These are phyloP conservation scores for Steatocranus sp. DNA, from an alignment of 2,797 vertebrate species.

Conservation along the genomic window DNA sequence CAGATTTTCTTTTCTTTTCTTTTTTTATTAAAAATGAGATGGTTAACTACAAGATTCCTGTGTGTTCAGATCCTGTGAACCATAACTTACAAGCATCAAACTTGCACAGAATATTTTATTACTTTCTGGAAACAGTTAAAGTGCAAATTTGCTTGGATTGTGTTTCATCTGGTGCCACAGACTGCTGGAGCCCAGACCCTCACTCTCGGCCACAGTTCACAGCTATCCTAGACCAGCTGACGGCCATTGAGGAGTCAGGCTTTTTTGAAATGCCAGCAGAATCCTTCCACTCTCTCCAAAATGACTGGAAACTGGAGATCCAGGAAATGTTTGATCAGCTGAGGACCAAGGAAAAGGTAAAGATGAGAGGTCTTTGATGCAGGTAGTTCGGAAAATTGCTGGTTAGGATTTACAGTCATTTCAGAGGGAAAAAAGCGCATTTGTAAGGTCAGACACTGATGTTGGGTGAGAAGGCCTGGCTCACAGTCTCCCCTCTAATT, in stretches of 20 bases:
- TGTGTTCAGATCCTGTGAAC: not conserved
- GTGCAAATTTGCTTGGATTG: not conserved
- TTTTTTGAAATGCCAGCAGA: conserved; percentile 98
- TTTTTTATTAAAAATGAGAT: not conserved
- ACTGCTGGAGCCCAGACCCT: conserved; percentile 93
- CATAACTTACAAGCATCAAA: not conserved
- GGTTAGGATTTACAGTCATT: not conserved
- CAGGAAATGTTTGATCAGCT: conserved; percentile 99
- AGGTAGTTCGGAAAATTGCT: not conserved
- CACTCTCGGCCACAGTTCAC: conserved; percentile 87
- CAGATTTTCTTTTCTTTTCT: not conserved
- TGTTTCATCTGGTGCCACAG: conserved; percentile 57
- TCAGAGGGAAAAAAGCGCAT: fast-evolving
- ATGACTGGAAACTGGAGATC: conserved; percentile 98
- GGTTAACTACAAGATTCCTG: not conserved
- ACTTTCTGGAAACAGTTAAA: not conserved
- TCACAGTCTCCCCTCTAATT: not conserved
- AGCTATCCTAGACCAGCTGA: conserved; percentile 88
- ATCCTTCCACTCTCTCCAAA: conserved; percentile 96
- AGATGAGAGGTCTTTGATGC: not conserved
- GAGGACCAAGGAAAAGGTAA: conserved; percentile 95
- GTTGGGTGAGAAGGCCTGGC: not conserved
- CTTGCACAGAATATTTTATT: not conserved
- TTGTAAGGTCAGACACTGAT: not conserved
- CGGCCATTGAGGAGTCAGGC: conserved; percentile 91